Evolutionary conservation across 1,140 invertebrate species (phyloP), one percentile per base, ranked within the genome.

Genomic region (Drosophila hydei): DNA sequence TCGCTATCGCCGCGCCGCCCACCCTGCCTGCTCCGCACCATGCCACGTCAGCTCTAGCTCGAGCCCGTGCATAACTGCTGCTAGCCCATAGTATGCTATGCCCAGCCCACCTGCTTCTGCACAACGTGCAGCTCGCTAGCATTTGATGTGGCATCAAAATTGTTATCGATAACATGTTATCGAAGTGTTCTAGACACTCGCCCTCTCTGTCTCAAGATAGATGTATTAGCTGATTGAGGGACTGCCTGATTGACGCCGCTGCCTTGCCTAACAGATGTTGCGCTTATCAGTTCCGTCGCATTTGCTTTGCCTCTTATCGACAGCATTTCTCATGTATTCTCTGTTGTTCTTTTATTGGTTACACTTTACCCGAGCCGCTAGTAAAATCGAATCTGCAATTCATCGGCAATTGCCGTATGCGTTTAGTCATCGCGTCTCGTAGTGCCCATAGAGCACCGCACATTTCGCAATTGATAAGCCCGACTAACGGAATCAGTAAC

Each of bases 221-320:
- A 27, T 27, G 7, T 11, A 47, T 40, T 55, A 50, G 47, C 16
- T 59, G 42, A 64, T 40, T 43, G 54, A 19, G 12, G 43, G 43
- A 58, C 43, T 48, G 33, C 40, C 63, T 33, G 14, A 9, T 1
- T 16, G 55, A 25, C 30, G 30, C 2, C 11, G 30, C 12, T 11
- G 40, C 27, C 68, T 71, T 71, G 52, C 68, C 58, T 51, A 58
- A 58, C 68, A 71, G 68, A 71, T 71, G 61, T 71, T 58, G 36
- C 19, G 61, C 68, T 71, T 71, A 71, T 71, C 68, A 52, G 43
- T 21, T 27, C 42, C 42, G 67, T 64, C 25, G 61, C 19, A 42
- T 19, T 42, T n/a, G 12, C 54, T 42, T 23, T 45, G 11, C 45
- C 68, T 65, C 61, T 65, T 71, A 65, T 18, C 67, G 48, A 63